Evolutionary conservation across 2,888 invertebrate species (phyloP).

Genomic region (Callyntrura guangdongensis): DNA sequence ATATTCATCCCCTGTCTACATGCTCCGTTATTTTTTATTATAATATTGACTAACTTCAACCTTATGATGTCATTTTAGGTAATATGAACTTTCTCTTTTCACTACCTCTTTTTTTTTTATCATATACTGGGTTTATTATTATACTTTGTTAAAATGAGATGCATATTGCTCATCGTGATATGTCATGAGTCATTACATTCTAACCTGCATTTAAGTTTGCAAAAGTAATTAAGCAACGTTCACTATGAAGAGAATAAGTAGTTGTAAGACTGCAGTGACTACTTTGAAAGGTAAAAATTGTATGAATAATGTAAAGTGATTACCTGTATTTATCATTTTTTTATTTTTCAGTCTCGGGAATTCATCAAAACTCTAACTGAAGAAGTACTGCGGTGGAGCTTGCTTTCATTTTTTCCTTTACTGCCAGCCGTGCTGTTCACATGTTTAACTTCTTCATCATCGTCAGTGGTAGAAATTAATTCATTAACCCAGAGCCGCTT

Average conservation of each 20-base stretch:
- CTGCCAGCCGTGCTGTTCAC: neutral
- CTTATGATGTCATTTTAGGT: neutral
- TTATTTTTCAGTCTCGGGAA: slow-evolving; percentile 36
- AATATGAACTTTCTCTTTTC: slow-evolving; percentile 32
- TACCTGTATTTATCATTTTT: slow-evolving; percentile 15
- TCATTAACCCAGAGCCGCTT: slow-evolving; percentile 69
- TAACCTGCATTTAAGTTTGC: slow-evolving; percentile 51
- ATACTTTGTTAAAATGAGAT: slow-evolving; percentile 6
- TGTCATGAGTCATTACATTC: slow-evolving; percentile 69
- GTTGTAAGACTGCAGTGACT: neutral
- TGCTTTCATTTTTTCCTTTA: slow-evolving; percentile 22
- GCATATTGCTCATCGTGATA: slow-evolving; percentile 25
- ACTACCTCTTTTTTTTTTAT: slow-evolving; percentile 12
- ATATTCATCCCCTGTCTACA: neutral
- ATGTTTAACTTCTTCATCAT: slow-evolving; percentile 53
- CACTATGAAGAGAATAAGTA: neutral
- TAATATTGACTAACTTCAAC: neutral
- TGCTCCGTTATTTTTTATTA: neutral
- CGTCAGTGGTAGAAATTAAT: slow-evolving; percentile 60
- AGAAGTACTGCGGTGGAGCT: slow-evolving; percentile 10
- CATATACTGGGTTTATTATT: neutral
- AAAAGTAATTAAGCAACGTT: slow-evolving; percentile 61
- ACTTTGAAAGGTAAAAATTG: neutral
- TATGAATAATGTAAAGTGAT: slow-evolving; percentile 8
- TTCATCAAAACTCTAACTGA: slow-evolving; percentile 54